Conservation (phyloP, 1,140 invertebrate genomes). For the Sminthurides bifidus region DNA sequence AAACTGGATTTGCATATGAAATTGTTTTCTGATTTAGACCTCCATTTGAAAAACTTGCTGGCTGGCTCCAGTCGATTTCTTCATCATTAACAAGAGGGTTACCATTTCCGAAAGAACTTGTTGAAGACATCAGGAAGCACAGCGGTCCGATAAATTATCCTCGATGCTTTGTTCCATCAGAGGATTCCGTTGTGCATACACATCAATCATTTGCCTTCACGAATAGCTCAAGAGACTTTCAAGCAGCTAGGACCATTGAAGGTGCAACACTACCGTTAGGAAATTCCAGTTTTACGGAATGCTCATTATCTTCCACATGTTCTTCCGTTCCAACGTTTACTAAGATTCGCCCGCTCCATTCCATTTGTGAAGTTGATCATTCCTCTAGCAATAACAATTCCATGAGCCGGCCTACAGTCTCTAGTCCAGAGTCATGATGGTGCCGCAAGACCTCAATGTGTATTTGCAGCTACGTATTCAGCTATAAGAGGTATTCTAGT, state of each 20-base stretch:
- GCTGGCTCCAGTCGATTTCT: constrained; percentile 64
- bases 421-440: constrained; percentile 17
- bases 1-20: constrained; percentile 2
- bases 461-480: constrained; percentile 1
- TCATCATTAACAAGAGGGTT: constrained; percentile 55
- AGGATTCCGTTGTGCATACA: constrained; percentile 15
- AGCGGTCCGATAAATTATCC: constrained; percentile 31
- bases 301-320: constrained; percentile 27
- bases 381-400: constrained; percentile 30
- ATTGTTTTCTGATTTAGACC: constrained; percentile 44
- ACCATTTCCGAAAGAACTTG: constrained; percentile 50
- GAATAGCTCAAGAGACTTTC: constrained; percentile 5
- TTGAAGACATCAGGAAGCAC: constrained; percentile 64
- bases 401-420: constrained; percentile 23
- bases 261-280: constrained; percentile 17
- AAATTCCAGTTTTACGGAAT: constrained; percentile 17
- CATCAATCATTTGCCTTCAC: constrained; percentile 1
- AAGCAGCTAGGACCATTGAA: constrained; percentile 7
- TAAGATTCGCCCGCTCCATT: constrained; percentile 28
- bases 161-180: constrained; percentile 17
- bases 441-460: background rate
- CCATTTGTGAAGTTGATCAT: constrained; percentile 30
- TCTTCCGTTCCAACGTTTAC: constrained; percentile 28
- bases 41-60: constrained; percentile 71
- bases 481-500: background rate